Conservation (phyloP, 2,888 invertebrate genomes). For the Pyrocoelia pectoralis region DNA sequence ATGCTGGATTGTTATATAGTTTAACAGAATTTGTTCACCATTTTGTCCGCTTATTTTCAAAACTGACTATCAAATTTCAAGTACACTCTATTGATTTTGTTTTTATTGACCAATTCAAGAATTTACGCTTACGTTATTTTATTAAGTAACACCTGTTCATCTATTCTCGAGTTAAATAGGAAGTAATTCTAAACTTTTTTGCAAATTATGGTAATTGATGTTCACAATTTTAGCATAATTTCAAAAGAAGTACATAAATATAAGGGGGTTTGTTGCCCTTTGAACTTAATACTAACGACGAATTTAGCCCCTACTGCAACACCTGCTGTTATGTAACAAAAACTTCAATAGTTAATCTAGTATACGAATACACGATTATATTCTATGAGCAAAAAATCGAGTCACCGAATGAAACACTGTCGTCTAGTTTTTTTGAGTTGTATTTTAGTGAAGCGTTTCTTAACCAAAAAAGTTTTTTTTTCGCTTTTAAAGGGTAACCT, state of each 20-base stretch:
- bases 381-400: conserved; percentile 19
- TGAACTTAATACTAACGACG: conserved; percentile 9
- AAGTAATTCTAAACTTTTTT: too few relatives aligned
- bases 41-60: too few relatives aligned
- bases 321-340: conserved; percentile 25
- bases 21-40: too few relatives aligned
- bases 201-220: too few relatives aligned
- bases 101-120: neutral
- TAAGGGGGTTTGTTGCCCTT: neutral
- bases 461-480: conserved; percentile 28
- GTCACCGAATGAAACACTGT: conserved; percentile 32
- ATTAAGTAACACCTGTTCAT: too few relatives aligned
- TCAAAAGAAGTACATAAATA: neutral
- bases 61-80: too few relatives aligned
- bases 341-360: conserved; percentile 30
- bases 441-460: conserved; percentile 25
- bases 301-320: conserved; percentile 14
- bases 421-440: conserved; percentile 26
- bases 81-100: too few relatives aligned
- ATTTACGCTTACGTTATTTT: neutral
- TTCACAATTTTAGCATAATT: too few relatives aligned
- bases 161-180: too few relatives aligned
- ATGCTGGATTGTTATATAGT: too few relatives aligned
- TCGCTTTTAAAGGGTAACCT: conserved; percentile 15
- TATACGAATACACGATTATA: conserved; percentile 14